These are phyloP conservation scores for Agrotis exclamationis DNA, from an alignment of 2,888 invertebrate genomes.

Conservation along the genomic window DNA sequence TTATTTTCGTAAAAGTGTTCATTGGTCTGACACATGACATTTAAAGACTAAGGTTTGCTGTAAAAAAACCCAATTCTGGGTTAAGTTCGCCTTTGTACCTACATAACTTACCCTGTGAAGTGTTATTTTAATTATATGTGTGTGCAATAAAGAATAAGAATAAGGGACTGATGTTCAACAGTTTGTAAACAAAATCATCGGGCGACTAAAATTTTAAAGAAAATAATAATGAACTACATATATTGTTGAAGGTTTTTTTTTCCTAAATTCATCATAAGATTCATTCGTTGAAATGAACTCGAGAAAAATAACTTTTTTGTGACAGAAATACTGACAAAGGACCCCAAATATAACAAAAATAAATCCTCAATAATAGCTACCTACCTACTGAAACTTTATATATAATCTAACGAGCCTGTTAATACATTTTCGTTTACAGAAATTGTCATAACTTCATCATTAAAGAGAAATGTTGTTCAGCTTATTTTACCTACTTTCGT, in stretches of 20 bases:
- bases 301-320: neutral
- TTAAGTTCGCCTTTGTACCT: too few species aligned
- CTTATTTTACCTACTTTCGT: conserved; percentile 13
- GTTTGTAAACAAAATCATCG: neutral
- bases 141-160: too few species aligned
- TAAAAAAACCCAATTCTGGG: too few species aligned
- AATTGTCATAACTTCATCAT: conserved; percentile 14
- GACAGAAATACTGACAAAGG: neutral
- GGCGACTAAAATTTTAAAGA: neutral
- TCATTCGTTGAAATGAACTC: conserved; percentile 2
- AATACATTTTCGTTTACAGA: neutral
- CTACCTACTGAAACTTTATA: neutral
- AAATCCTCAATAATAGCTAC: neutral
- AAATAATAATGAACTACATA: neutral
- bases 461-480: conserved; percentile 15
- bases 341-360: neutral
- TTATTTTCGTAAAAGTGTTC: too few species aligned
- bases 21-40: too few species aligned
- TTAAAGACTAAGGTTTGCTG: too few species aligned
- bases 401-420: conserved; percentile 12
- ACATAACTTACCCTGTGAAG: too few species aligned
- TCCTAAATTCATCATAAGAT: neutral
- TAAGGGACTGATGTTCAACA: neutral
- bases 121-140: too few species aligned
- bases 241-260: neutral